phyloP scores from a whole-genome alignment of 2,113 vertebrate genomes.

The Takifugu flavidus region DNA sequence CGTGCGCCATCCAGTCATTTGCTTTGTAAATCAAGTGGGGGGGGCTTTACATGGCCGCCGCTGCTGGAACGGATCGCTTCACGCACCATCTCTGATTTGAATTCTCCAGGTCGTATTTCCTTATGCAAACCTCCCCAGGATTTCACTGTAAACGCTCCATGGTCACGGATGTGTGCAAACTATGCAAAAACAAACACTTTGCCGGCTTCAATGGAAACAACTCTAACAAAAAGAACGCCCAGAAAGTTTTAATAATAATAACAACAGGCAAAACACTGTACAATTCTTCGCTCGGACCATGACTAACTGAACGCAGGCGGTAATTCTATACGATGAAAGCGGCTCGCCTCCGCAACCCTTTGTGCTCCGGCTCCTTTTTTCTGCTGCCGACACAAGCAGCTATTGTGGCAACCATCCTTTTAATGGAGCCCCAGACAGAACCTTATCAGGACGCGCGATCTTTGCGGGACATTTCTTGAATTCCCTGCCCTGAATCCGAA shows the following conservation, averaged over 20 bases:
- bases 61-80: slow-evolving; percentile 34
- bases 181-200: slow-evolving; percentile 46
- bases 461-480: slow-evolving; percentile 74
- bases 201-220: background rate
- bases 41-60: slow-evolving; percentile 10
- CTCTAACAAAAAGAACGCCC: background rate
- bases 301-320: background rate
- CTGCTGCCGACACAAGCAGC: slow-evolving; percentile 56
- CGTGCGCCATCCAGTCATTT: slow-evolving; percentile 36
- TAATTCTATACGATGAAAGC: background rate
- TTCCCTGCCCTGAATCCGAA: slow-evolving; percentile 64
- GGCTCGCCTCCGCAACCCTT: slow-evolving; percentile 9
- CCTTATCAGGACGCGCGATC: slow-evolving; percentile 74
- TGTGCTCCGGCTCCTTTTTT: background rate
- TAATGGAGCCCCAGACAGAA: slow-evolving; percentile 62
- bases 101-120: slow-evolving; percentile 58
- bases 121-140: slow-evolving; percentile 60
- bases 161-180: slow-evolving; percentile 40
- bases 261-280: background rate
- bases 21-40: slow-evolving; percentile 52
- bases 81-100: slow-evolving; percentile 57
- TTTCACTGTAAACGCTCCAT: slow-evolving; percentile 54
- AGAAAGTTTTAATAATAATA: background rate
- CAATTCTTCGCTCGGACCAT: background rate
- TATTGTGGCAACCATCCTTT: slow-evolving; percentile 59